phyloP scores from a whole-genome alignment of 2,113 vertebrate species.

The Brevimyrus niger region DNA sequence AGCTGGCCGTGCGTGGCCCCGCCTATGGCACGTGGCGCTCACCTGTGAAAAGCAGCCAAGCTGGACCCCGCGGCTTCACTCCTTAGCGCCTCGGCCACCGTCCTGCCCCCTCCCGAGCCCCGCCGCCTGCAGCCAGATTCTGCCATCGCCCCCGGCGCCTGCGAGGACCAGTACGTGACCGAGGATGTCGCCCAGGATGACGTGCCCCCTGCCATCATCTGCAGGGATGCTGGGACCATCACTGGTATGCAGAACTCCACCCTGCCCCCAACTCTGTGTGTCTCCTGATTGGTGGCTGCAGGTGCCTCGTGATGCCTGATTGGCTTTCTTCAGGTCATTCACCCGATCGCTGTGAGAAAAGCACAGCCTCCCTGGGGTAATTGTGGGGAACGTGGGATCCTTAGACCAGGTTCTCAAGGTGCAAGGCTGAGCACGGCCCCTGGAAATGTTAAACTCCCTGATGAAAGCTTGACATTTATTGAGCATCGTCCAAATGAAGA shows the following conservation, averaged over 20 bases:
- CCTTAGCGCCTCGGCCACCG: slow-evolving; percentile 66
- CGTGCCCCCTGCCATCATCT: slow-evolving; percentile 53
- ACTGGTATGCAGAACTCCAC: slow-evolving; percentile 66
- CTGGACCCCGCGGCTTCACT: slow-evolving; percentile 82
- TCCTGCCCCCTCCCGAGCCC: slow-evolving; percentile 51
- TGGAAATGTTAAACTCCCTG: background rate
- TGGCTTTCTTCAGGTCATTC: background rate
- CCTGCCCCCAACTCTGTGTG: background rate
- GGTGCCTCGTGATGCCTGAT: background rate
- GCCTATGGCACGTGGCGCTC: slow-evolving; percentile 73
- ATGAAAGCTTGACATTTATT: background rate
- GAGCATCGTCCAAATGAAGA: background rate
- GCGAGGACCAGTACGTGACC: slow-evolving; percentile 81
- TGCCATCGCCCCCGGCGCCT: slow-evolving; percentile 51
- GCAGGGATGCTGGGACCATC: slow-evolving; percentile 94
- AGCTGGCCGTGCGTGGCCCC: slow-evolving; percentile 49
- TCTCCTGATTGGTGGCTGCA: background rate
- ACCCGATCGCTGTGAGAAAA: background rate
- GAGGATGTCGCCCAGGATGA: slow-evolving; percentile 57
- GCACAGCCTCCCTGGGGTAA: background rate
- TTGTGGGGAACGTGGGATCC: background rate
- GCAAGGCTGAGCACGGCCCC: background rate
- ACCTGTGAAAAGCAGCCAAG: slow-evolving; percentile 84
- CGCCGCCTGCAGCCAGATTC: slow-evolving; percentile 46
- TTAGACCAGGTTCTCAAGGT: background rate